Percentiles rank a stretch among this genome's conserved stretches.
Conservation (phyloP, 2,888 invertebrate genomes). For the Ichneumoninae sp. region DNA sequence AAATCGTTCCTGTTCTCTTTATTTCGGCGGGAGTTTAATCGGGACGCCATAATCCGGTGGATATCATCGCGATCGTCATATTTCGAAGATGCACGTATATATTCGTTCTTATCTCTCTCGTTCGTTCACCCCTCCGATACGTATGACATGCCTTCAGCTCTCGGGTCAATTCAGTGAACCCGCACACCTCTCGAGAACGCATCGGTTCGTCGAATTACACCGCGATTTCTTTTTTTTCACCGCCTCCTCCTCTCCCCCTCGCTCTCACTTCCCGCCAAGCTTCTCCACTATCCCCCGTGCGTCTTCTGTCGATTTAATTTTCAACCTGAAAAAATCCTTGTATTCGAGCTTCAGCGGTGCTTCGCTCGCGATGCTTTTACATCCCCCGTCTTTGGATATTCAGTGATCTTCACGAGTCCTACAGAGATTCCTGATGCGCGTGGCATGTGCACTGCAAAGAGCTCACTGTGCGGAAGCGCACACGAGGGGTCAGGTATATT, state of each 20-base stretch:
- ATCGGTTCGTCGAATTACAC: slow-evolving; percentile 78
- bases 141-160: slow-evolving; percentile 51
- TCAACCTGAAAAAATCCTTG: slow-evolving; percentile 79
- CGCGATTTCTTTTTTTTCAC: slow-evolving; percentile 72
- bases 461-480: slow-evolving; percentile 6
- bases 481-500: slow-evolving; percentile 43
- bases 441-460: slow-evolving; percentile 33
- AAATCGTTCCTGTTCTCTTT: slow-evolving; percentile 63
- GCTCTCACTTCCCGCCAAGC: slow-evolving; percentile 5
- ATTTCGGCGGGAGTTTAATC: slow-evolving; percentile 71
- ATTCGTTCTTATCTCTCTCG: slow-evolving; percentile 43
- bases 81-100: slow-evolving; percentile 67
- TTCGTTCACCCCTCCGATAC: slow-evolving; percentile 48
- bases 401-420: slow-evolving; percentile 68
- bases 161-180: slow-evolving; percentile 50
- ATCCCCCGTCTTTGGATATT: slow-evolving; percentile 59
- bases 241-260: slow-evolving; percentile 71
- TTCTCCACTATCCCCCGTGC: not conserved
- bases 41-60: slow-evolving; percentile 70
- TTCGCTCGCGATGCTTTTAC: not conserved
- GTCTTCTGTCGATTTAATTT: slow-evolving; percentile 76
- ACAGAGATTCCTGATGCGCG: slow-evolving; percentile 55
- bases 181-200: slow-evolving; percentile 73
- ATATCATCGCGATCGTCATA: slow-evolving; percentile 71
- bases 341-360: slow-evolving; percentile 27